Conservation (phyloP, 2,797 vertebrate genomes). For the Eulemur coronatus region DNA sequence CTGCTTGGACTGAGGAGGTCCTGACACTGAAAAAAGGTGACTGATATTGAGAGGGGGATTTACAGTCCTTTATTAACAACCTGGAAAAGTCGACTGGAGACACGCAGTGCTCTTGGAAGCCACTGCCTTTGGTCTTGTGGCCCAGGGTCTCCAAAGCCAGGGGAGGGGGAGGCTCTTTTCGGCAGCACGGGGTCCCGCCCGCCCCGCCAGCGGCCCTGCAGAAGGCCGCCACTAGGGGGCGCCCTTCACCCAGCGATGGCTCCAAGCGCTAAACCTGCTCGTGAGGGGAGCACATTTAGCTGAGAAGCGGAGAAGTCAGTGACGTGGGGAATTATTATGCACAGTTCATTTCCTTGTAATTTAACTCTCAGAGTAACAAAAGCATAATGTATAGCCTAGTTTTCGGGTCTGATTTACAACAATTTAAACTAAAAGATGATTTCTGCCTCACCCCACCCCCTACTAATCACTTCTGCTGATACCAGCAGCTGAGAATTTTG, state of each 20-base stretch:
- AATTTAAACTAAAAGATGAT: slow-evolving; percentile 78
- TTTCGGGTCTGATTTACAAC: slow-evolving; percentile 83
- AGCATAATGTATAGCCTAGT: slow-evolving; percentile 81
- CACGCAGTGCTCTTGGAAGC: not conserved
- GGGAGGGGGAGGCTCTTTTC: not conserved
- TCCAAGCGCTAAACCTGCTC: fast-evolving
- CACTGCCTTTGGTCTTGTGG: not conserved
- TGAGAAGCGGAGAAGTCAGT: slow-evolving; percentile 74
- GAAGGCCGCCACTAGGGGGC: slow-evolving; percentile 80
- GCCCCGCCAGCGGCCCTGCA: not conserved
- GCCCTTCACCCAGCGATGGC: slow-evolving; percentile 72
- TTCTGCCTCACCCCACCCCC: slow-evolving; percentile 66
- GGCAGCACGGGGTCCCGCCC: not conserved
- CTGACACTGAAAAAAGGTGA: not conserved
- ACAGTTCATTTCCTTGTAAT: slow-evolving; percentile 85
- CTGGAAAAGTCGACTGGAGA: not conserved
- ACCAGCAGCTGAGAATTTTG: slow-evolving; percentile 77
- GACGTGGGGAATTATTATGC: slow-evolving; percentile 83
- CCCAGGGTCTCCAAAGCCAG: not conserved
- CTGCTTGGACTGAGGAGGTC: not conserved
- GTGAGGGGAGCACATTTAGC: slow-evolving; percentile 42
- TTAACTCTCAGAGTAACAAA: slow-evolving; percentile 83
- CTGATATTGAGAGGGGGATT: not conserved
- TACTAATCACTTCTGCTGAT: slow-evolving; percentile 76
- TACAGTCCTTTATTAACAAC: slow-evolving; percentile 10